These are phyloP conservation scores for Saxicola maurus DNA, from an alignment of 2,797 vertebrate genomes.

Conservation along the genomic window DNA sequence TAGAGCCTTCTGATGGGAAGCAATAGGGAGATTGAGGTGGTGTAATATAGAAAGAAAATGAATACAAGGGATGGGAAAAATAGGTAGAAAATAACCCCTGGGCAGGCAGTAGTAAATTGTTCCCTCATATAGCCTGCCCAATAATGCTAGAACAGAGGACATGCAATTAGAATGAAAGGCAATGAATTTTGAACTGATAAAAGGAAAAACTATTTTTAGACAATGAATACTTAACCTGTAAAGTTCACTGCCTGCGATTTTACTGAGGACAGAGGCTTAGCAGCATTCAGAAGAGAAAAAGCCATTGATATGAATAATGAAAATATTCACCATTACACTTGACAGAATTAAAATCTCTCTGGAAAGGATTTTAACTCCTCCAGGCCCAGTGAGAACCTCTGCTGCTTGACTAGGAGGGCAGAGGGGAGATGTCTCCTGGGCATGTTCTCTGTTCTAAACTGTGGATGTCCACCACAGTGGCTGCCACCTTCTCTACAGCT, in stretches of 20 bases:
- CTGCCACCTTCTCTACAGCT: neutral
- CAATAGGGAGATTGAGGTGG: neutral
- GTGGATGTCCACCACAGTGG: neutral
- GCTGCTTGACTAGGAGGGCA: neutral
- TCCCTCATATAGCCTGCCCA: neutral
- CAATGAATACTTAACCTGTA: constrained; percentile 49
- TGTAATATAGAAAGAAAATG: neutral
- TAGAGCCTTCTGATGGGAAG: neutral
- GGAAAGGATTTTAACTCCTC: constrained; percentile 20
- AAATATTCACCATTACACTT: neutral
- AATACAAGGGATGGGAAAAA: neutral
- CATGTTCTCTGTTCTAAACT: neutral
- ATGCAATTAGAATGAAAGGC: neutral
- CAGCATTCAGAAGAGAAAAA: constrained; percentile 27
- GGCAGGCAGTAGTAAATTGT: neutral
- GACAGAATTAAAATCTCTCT: constrained; percentile 26
- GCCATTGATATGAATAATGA: constrained; percentile 31
- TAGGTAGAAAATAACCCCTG: neutral
- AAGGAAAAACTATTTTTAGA: constrained; percentile 30
- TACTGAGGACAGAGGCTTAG: neutral
- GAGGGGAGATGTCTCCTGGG: neutral
- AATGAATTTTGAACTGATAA: constrained; percentile 25
- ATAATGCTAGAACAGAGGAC: neutral
- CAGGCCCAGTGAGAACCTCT: neutral
- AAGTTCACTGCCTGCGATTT: constrained; percentile 12